Evolutionary conservation across 2,113 vertebrate genomes (phyloP), one percentile per base, ranked within the genome.

Genomic region (Telmatochromis brichardi): DNA sequence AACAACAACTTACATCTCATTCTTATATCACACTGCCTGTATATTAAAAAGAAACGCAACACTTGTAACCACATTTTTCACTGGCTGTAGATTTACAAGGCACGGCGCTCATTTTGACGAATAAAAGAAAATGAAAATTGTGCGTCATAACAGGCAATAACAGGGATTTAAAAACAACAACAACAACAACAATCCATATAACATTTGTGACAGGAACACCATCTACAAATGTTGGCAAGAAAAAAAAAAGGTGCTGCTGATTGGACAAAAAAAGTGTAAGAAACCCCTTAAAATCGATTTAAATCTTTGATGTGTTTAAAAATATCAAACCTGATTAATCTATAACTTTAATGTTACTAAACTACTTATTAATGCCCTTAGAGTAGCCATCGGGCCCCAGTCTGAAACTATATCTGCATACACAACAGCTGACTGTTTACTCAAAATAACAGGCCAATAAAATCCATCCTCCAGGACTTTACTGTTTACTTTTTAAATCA

Each of bases 161-260:
- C 45, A 50, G 71, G 42, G 42, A 28, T 50, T 45, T 65, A n/a
- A 35, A 63, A 73, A 68, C 12, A 71, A 37, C 51, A 51, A 51
- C 47, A 57, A 58, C 13, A 58, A 14, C 54, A 28, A 13, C 5
- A 15, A 76, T 5, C 26, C 15, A 31, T 12, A 11, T 15, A 45
- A 8, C 8, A 78, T 31, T 47, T 50, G 71, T 65, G 9, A 35
- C 42, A 50, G 42, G 10, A 12, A 17, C 23, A 19, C 71, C 15
- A 78, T 31, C 9, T 28, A 15, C 15, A 47, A 76, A 47, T 28
- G 23, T 28, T 45, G 21, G 19, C 3, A 31, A 58, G 1, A 19
- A n/a, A 50, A 4, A 4, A 58, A 60, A 5, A 21, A 13, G 0
- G 4, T 6, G 35, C 35, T 0, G 35, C 35, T 23, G n/a, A 23